Evolutionary conservation across 2,888 invertebrate species (phyloP).

Genomic region (Chydorus sphaericus): DNA sequence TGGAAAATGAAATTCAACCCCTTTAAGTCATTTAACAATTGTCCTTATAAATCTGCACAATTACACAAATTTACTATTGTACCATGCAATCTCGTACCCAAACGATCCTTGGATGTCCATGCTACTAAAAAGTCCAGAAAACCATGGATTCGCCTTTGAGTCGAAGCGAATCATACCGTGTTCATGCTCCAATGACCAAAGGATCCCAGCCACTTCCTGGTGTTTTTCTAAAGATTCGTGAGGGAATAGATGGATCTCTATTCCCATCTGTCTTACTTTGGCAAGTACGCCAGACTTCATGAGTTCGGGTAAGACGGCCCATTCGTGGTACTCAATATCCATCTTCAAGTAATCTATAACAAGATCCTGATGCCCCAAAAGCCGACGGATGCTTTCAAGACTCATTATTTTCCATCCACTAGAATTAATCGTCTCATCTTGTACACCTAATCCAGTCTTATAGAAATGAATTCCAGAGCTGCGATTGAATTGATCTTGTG

Average conservation of each 20-base stretch:
- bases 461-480: too few species aligned
- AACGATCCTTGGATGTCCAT: not conserved
- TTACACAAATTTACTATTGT: not conserved
- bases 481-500: too few species aligned
- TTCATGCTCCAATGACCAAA: not conserved
- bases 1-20: too few species aligned
- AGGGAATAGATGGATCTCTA: not conserved
- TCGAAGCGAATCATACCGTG: not conserved
- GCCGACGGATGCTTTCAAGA: too few species aligned
- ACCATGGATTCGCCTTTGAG: not conserved
- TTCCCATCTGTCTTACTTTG: not conserved
- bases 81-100: not conserved
- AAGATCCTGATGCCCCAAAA: too few species aligned
- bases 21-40: too few species aligned
- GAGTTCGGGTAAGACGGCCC: not conserved
- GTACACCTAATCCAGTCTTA: too few species aligned
- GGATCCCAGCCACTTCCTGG: not conserved
- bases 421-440: too few species aligned
- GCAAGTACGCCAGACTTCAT: not conserved
- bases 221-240: not conserved
- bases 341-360: not conserved
- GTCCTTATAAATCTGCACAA: too few species aligned
- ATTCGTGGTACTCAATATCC: not conserved
- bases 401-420: too few species aligned
- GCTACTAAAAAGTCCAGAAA: not conserved